phyloP scores from a whole-genome alignment of 2,888 invertebrate genomes.

The Nomada fabriciana region DNA sequence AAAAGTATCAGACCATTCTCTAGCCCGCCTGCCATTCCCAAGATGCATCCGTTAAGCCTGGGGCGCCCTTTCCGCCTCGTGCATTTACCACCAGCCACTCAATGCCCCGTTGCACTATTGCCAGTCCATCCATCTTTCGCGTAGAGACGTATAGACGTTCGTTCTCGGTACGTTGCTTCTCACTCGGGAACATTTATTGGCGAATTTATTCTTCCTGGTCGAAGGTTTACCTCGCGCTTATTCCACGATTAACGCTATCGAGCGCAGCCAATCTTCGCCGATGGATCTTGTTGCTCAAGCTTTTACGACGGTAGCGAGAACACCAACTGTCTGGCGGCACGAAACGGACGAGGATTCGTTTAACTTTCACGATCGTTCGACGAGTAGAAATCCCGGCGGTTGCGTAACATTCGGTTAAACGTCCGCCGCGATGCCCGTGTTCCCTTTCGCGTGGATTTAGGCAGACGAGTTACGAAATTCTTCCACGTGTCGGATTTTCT shows the following conservation, averaged over 20 bases:
- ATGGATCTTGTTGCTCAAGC: constrained; percentile 4
- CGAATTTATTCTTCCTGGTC: constrained; percentile 12
- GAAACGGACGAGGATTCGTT: constrained; percentile 21
- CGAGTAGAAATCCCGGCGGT: constrained; percentile 14
- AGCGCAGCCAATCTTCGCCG: constrained; percentile 1
- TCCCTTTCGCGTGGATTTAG: constrained; percentile 33
- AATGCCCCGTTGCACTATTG: constrained; percentile 51
- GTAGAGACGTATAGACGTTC: constrained; percentile 56
- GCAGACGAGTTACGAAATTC: constrained; percentile 41
- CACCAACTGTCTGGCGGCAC: constrained; percentile 1
- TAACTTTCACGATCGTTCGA: constrained; percentile 41
- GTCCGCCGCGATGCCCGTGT: constrained; percentile 4
- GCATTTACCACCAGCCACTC: constrained; percentile 59
- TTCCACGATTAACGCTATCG: constrained; percentile 31
- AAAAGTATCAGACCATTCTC: constrained; percentile 64
- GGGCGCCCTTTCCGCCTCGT: constrained; percentile 56
- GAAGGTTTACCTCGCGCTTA: not conserved
- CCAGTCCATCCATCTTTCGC: constrained; percentile 68
- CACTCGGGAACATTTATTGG: constrained; percentile 22
- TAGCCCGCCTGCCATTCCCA: constrained; percentile 55
- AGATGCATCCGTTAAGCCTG: constrained; percentile 55
- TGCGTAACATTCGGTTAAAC: constrained; percentile 34
- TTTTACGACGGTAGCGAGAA: constrained; percentile 11
- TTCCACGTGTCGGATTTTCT: constrained; percentile 11
- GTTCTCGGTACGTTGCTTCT: not conserved